phyloP scores from a whole-genome alignment of 2,797 vertebrate species.

The Hirundo rustica region DNA sequence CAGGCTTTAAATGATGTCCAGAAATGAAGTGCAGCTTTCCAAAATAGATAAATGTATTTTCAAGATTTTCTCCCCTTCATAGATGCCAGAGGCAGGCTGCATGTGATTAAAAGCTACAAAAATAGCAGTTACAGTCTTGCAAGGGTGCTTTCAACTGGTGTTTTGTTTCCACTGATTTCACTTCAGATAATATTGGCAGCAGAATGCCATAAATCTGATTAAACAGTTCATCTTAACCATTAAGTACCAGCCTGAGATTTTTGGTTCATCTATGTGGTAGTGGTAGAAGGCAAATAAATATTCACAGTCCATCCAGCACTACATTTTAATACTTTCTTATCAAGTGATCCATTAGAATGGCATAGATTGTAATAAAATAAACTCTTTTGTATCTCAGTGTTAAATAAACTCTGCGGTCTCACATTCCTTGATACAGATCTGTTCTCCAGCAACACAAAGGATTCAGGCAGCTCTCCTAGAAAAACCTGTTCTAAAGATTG shows the following conservation, averaged over 20 bases:
- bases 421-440: background rate
- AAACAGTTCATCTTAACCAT: background rate
- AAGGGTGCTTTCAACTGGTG: background rate
- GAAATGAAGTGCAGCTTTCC: background rate
- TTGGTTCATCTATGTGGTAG: background rate
- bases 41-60: background rate
- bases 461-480: background rate
- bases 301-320: background rate
- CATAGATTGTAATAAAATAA: background rate
- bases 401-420: background rate
- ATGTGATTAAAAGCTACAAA: background rate
- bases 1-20: conserved; percentile 1
- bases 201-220: background rate
- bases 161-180: background rate
- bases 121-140: background rate
- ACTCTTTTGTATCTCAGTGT: background rate
- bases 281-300: background rate
- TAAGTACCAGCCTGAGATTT: background rate
- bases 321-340: background rate
- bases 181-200: background rate
- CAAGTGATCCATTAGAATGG: background rate
- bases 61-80: background rate
- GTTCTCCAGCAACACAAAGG: background rate
- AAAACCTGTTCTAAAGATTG: background rate
- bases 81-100: background rate